Conservation (phyloP, 2,797 vertebrate species). For the Acanthiza pusilla region DNA sequence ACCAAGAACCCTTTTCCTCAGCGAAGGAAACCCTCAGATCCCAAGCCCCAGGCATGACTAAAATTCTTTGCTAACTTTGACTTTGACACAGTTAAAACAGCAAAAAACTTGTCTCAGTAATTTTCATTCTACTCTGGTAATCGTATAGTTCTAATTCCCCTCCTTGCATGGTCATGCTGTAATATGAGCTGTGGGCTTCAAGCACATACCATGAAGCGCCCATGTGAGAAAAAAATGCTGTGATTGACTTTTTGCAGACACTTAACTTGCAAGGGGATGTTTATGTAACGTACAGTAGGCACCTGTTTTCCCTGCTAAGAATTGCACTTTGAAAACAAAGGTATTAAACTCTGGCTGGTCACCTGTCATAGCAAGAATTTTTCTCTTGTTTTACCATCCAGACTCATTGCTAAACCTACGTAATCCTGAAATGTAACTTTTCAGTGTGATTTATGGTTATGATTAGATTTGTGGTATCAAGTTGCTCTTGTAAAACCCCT, state of each 20-base stretch:
- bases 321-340: not conserved
- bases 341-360: not conserved
- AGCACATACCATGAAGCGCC: not conserved
- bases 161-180: not conserved
- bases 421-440: not conserved
- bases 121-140: not conserved
- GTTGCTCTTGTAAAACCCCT: not conserved
- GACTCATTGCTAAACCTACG: not conserved
- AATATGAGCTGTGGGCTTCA: not conserved
- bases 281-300: not conserved
- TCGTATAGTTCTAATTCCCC: not conserved
- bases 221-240: not conserved
- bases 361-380: not conserved
- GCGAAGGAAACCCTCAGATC: not conserved
- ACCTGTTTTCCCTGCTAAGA: not conserved
- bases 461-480: conserved; percentile 2
- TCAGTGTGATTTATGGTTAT: not conserved
- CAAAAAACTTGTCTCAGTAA: not conserved
- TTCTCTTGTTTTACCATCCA: not conserved
- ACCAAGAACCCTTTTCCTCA: not conserved
- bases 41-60: not conserved
- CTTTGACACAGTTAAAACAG: not conserved
- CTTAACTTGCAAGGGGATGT: not conserved
- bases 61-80: not conserved
- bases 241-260: not conserved